Percentiles rank a stretch among this genome's conserved stretches.
These are phyloP conservation scores for Sebastes cheni DNA, from an alignment of 2,797 vertebrate genomes.

Conservation along the genomic window DNA sequence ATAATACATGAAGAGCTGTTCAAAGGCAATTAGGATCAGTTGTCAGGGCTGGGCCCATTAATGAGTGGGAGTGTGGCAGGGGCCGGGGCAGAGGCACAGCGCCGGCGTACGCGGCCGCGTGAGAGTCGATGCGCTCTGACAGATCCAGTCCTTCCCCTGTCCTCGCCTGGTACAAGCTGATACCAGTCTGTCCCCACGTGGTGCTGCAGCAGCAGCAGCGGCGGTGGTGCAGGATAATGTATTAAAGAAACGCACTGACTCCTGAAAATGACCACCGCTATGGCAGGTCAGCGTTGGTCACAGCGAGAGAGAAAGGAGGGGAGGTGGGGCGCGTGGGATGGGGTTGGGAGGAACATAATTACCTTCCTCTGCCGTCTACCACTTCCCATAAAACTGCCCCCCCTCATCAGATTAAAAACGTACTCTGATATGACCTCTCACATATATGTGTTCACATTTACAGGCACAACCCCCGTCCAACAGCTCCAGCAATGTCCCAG, in stretches of 20 bases:
- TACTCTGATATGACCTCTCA: slow-evolving; percentile 39
- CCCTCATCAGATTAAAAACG: slow-evolving; percentile 63
- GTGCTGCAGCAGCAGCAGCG: slow-evolving; percentile 60
- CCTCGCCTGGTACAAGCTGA: slow-evolving; percentile 93
- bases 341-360: slow-evolving; percentile 85
- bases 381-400: slow-evolving; percentile 73
- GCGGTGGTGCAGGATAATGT: slow-evolving; percentile 82
- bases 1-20: slow-evolving; percentile 97
- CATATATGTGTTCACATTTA: slow-evolving; percentile 33
- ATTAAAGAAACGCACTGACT: slow-evolving; percentile 87
- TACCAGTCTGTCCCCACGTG: slow-evolving; percentile 90
- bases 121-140: slow-evolving; percentile 93
- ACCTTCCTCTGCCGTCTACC: slow-evolving; percentile 73
- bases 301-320: slow-evolving; percentile 5
- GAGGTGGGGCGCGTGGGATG: slow-evolving; percentile 12
- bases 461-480: slow-evolving; percentile 8
- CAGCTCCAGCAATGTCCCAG: slow-evolving; percentile 2
- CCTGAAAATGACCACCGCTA: slow-evolving; percentile 88
- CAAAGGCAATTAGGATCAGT: slow-evolving; percentile 99
- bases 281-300: slow-evolving; percentile 82
- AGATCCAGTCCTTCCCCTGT: slow-evolving; percentile 95
- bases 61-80: slow-evolving; percentile 93
- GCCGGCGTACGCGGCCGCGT: slow-evolving; percentile 45
- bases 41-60: slow-evolving; percentile 94
- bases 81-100: slow-evolving; percentile 72